Conservation (phyloP, 2,113 vertebrate genomes). For the Psilopogon haemacephalus region DNA sequence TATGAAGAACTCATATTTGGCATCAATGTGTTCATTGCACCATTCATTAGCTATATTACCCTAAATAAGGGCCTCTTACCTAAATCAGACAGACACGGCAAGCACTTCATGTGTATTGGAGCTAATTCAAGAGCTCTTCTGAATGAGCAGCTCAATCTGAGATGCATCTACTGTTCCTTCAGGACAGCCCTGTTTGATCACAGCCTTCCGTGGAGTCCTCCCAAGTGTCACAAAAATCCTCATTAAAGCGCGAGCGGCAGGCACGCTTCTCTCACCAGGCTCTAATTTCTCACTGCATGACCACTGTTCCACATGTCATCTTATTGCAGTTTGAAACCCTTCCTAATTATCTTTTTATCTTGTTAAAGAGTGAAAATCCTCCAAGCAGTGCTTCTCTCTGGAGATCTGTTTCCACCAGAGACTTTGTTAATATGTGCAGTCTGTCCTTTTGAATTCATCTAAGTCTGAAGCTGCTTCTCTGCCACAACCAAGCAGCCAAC, state of each 20-base stretch:
- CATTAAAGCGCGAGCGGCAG: slow-evolving; percentile 54
- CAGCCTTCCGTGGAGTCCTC: neutral
- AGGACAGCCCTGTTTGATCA: slow-evolving; percentile 2
- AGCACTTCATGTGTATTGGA: neutral
- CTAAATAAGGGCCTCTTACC: slow-evolving; percentile 14
- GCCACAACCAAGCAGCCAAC: neutral
- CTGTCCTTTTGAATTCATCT: neutral
- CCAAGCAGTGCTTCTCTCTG: slow-evolving; percentile 1
- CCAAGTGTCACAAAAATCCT: slow-evolving; percentile 29
- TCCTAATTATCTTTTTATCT: slow-evolving; percentile 55
- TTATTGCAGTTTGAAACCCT: slow-evolving; percentile 23
- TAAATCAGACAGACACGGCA: slow-evolving; percentile 17
- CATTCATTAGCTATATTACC: neutral
- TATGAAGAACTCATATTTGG: neutral
- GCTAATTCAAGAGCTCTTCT: neutral
- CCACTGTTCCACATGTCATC: neutral
- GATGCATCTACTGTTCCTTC: neutral
- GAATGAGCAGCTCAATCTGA: neutral
- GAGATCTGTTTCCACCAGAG: slow-evolving; percentile 4
- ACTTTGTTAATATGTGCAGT: neutral
- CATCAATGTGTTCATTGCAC: neutral
- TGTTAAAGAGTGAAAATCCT: slow-evolving; percentile 33
- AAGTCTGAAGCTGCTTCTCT: neutral
- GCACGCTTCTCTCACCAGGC: neutral
- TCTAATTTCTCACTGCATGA: slow-evolving; percentile 33